Base-by-base conservation (phyloP, 1,140 invertebrate species). In the Druon quercuslanigerum region DNA sequence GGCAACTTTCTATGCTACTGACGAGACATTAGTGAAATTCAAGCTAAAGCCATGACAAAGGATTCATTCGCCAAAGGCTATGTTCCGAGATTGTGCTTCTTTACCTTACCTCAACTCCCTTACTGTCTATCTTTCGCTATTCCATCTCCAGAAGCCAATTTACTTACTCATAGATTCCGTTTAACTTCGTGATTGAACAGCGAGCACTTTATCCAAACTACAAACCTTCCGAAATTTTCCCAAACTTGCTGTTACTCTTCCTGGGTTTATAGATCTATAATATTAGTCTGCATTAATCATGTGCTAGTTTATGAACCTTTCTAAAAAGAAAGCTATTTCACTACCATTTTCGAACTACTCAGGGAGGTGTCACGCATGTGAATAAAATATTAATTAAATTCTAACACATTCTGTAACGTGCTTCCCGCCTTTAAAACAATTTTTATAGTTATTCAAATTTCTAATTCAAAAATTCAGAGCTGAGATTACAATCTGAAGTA, bases 11-110 rank as follows among this genome's bases (percentile, higher is more conserved):
- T 46, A 66, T 40, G 14, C 14, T 40, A 40, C 25, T 40, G 25
- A 46, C 4, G 20, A 66, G 20, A 40, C 60, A 66, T 66, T 40
- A 66, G 14, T 20, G 25, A 66, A 66, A 66, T n/a, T 40, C 14
- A n/a, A 54, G 17, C 52, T 19, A 46, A 40, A 66, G 60, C 60
- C 14, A 40, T 66, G 60, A 66, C 60, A 66, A 66, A 66, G 60
- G 25, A 40, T 66, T 66, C 13, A 40, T 14, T 66, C 20, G 20
- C 60, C 60, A 25, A 46, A 66, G 60, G 33, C 60, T 66, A n/a
- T 14, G 60, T 13, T 14, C 20, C 60, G 33, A 66, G 60, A 66
- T 66, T 66, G 33, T 66, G 60, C 60, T n/a, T 66, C 60, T 66
- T 66, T 66, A 33, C 60, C 25, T 40, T 40, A 66, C n/a, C 25